A percentile compares a stretch with the other conserved stretches of the same genome.
Evolutionary conservation across 1,140 invertebrate genomes (phyloP).

Genomic region (Drosophila trapezifrons): DNA sequence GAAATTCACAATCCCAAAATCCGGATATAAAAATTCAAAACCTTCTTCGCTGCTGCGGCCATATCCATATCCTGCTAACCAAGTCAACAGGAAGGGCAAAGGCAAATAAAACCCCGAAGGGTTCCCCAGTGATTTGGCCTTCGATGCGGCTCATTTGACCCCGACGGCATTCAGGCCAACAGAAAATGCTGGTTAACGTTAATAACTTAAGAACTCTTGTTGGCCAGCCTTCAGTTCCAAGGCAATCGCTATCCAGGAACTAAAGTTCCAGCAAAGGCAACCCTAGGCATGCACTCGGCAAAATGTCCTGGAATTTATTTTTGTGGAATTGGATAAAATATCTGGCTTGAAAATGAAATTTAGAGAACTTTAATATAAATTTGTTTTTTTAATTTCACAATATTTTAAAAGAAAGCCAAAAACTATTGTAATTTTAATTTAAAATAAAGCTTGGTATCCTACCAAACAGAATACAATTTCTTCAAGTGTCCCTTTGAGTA

Average conservation of each 20-base stretch:
- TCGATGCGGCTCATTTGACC: constrained; percentile 69
- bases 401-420: too few relatives aligned
- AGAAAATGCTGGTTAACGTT: constrained; percentile 63
- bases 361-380: not conserved
- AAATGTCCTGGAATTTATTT: not conserved
- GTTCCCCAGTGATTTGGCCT: constrained; percentile 65
- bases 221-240: constrained; percentile 22
- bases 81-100: constrained; percentile 27
- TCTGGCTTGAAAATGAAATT: too few relatives aligned
- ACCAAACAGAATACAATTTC: too few relatives aligned
- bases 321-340: too few relatives aligned
- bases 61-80: constrained; percentile 24
- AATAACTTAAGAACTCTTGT: constrained; percentile 73
- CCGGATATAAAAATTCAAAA: constrained; percentile 27
- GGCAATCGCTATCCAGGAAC: constrained; percentile 11
- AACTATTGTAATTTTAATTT: too few relatives aligned
- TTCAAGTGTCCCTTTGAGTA: not conserved
- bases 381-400: not conserved
- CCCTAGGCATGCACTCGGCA: constrained; percentile 1
- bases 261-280: constrained; percentile 11
- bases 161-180: constrained; percentile 24
- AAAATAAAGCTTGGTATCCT: too few relatives aligned
- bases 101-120: constrained; percentile 48
- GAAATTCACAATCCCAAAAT: constrained; percentile 25
- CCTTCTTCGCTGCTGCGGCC: constrained; percentile 24